Conservation (phyloP, 2,888 invertebrate species). For the Cheilosia impressa region DNA sequence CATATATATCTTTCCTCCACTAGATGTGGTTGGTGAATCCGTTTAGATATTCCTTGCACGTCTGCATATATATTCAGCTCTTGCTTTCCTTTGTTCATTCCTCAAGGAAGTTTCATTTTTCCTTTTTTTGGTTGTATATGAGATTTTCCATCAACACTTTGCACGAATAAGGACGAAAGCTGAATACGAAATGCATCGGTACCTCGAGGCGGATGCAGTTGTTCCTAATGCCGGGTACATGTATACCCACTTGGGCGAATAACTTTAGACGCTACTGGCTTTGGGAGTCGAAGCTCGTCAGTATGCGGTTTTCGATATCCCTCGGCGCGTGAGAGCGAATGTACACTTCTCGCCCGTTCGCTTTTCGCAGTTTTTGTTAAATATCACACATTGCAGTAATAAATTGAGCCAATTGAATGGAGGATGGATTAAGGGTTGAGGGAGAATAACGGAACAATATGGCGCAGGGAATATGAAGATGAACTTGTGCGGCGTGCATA, state of each 20-base stretch:
- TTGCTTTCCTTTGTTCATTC: slow-evolving; percentile 39
- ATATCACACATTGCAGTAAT: slow-evolving; percentile 44
- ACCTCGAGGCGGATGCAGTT: slow-evolving; percentile 42
- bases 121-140: slow-evolving; percentile 6
- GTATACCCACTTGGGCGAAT: slow-evolving; percentile 11
- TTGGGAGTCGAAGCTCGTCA: slow-evolving; percentile 19
- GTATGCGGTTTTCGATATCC: slow-evolving; percentile 31
- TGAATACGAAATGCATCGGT: slow-evolving; percentile 65
- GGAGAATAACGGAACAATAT: slow-evolving; percentile 6
- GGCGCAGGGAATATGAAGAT: slow-evolving; percentile 7
- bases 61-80: slow-evolving; percentile 35
- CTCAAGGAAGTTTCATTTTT: slow-evolving; percentile 50
- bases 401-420: slow-evolving; percentile 53
- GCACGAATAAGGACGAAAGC: slow-evolving; percentile 59
- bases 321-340: not conserved
- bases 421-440: slow-evolving; percentile 39
- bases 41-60: slow-evolving; percentile 59
- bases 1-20: not conserved
- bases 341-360: slow-evolving; percentile 21
- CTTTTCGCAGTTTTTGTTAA: slow-evolving; percentile 1
- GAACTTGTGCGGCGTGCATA: too few relatives aligned
- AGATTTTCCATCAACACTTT: slow-evolving; percentile 65
- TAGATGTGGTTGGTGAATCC: slow-evolving; percentile 28
- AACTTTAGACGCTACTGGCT: not conserved
- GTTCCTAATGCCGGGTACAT: slow-evolving; percentile 1